Base-by-base conservation (phyloP, 2,113 vertebrate genomes). In the Andinoacara biseriatus region DNA sequence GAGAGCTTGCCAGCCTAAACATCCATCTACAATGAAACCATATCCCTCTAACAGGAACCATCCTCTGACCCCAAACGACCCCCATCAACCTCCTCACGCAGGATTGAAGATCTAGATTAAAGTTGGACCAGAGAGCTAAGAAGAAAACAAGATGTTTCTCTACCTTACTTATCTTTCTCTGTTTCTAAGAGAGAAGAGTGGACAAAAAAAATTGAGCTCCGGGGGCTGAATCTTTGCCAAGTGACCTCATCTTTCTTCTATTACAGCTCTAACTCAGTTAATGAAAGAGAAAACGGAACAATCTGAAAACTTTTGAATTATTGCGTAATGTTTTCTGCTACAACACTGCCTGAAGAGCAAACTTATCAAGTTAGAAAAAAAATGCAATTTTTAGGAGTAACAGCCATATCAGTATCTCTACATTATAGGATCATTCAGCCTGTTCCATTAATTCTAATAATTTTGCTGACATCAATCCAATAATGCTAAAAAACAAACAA, bases 1-100 rank as follows among this genome's bases (percentile, higher is more conserved):
- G 90, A 89, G 78, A 60, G 81, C 76, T 5, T 90, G 92, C 91
- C 86, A 93, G 93, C 90, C 93, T 81, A 87, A 93, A 91, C 90
- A 92, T 88, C 91, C 74, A 89, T 92, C 89, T 89, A 57, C 52
- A 63, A 22, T 89, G 94, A 91, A 94, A 94, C 87, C 60, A 54
- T 90, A 93, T 90, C 89, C 81, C 80, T 63, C 79, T 86, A 79
- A 76, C 57, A 86, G 90, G 87, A 87, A 80, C 80, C 76, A 77
- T 76, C 80, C 65, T 75, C 85, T 87, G 86, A 91, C 90, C 83
- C 81, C 65, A 65, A 84, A 76, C 1, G 46, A 74, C 74, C 84
- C 63, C 77, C 43, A 33, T 43, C 33, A 63, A 84, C 67, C 38
- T 74, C 33, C 78, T 49, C 20, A 26, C 80, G 65, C n/a, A 67